A percentile compares a stretch with the other conserved stretches of the same genome.
These are phyloP conservation scores for Agrochola circellaris DNA, from an alignment of 2,888 invertebrate genomes.

Conservation along the genomic window DNA sequence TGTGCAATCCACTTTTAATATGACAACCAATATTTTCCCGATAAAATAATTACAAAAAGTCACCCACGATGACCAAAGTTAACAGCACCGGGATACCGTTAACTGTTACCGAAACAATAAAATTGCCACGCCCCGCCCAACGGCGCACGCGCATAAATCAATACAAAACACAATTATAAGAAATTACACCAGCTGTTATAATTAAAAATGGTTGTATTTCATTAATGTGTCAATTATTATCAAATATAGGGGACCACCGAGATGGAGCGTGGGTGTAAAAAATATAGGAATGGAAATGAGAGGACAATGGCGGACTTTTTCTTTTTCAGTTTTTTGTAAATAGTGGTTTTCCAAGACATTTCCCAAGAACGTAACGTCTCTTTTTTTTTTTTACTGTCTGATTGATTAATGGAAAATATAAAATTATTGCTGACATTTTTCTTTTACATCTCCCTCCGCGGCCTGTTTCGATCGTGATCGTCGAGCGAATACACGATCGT, in stretches of 20 bases:
- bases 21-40: slow-evolving; percentile 33
- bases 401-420: not conserved
- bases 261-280: slow-evolving; percentile 47
- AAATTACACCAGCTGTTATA: slow-evolving; percentile 82
- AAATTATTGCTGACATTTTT: not conserved
- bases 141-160: slow-evolving; percentile 82
- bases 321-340: not conserved
- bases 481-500: no score
- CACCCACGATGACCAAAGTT: slow-evolving; percentile 52
- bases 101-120: slow-evolving; percentile 83
- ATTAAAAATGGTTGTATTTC: slow-evolving; percentile 85
- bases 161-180: slow-evolving; percentile 85
- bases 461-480: no score
- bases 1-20: slow-evolving; percentile 51
- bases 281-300: no score
- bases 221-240: slow-evolving; percentile 83
- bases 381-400: no score
- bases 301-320: not conserved
- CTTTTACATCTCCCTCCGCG: not conserved
- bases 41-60: slow-evolving; percentile 53
- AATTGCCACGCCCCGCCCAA: slow-evolving; percentile 81
- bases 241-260: slow-evolving; percentile 86
- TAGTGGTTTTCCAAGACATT: not conserved
- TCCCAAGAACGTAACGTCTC: not conserved
- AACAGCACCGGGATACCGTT: slow-evolving; percentile 70